These are phyloP conservation scores for Onchidella celtica DNA, from an alignment of 2,888 invertebrate species.

Conservation along the genomic window DNA sequence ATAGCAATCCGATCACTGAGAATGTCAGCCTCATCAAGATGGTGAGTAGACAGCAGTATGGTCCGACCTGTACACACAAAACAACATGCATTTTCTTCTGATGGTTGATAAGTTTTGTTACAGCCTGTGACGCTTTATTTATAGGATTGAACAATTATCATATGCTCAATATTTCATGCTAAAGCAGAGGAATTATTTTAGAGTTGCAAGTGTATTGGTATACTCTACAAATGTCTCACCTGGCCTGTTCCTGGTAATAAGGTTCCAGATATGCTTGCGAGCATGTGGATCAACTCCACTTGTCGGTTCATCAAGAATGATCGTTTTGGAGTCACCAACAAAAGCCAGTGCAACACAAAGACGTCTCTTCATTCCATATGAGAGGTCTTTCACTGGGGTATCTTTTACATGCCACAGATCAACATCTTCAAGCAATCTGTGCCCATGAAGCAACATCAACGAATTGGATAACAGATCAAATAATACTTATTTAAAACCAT, in stretches of 20 bases:
- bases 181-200: no score
- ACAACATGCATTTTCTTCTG: background rate
- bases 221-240: no score
- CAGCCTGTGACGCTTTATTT: no score
- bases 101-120: no score
- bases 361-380: slow-evolving; percentile 80
- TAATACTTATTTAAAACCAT: no score
- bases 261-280: slow-evolving; percentile 80
- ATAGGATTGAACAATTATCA: no score
- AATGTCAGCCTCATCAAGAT: slow-evolving; percentile 81
- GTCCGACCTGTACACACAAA: slow-evolving; percentile 69
- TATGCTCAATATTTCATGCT: no score
- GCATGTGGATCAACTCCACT: slow-evolving; percentile 80
- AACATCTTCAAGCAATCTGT: slow-evolving; percentile 75
- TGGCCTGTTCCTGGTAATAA: slow-evolving; percentile 76
- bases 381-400: slow-evolving; percentile 73
- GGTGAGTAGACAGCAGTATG: slow-evolving; percentile 80
- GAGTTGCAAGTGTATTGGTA: no score
- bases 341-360: slow-evolving; percentile 81
- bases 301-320: slow-evolving; percentile 80
- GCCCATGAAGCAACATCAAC: no score
- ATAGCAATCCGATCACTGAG: slow-evolving; percentile 80
- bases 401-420: slow-evolving; percentile 74
- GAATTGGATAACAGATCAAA: no score
- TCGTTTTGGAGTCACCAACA: slow-evolving; percentile 79